Evolutionary conservation across 2,797 vertebrate species (phyloP).

Genomic region (Coregonus ussuriensis): DNA sequence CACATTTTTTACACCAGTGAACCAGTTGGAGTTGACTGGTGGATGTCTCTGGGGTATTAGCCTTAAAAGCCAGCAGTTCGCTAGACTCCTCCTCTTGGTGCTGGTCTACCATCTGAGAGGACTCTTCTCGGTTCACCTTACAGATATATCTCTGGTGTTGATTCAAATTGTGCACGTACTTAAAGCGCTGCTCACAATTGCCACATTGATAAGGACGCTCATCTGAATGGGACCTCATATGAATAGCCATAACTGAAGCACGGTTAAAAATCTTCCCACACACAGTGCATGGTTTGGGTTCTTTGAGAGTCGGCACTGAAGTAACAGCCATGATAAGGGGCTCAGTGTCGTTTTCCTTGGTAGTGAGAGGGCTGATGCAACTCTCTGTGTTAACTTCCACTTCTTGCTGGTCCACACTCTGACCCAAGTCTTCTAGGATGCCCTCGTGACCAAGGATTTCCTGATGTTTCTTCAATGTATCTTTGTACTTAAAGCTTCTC

Average conservation of each 20-base stretch:
- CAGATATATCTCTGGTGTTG: conserved; percentile 74
- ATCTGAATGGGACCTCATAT: conserved; percentile 72
- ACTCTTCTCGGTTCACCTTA: conserved; percentile 47
- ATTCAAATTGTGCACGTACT: conserved; percentile 73
- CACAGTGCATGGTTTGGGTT: conserved; percentile 56
- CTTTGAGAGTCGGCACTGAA: conserved; percentile 15
- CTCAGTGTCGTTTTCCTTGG: conserved; percentile 12
- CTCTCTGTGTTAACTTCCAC: conserved; percentile 54
- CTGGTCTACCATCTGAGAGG: neutral
- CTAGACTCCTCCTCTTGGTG: neutral
- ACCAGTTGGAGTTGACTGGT: conserved; percentile 32
- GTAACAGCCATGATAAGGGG: fast-evolving
- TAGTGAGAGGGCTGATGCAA: neutral
- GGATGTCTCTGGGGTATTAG: neutral
- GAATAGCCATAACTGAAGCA: conserved; percentile 65
- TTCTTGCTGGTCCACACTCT: conserved; percentile 66
- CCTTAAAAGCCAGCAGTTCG: neutral
- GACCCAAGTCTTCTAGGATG: conserved; percentile 66
- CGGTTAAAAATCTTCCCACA: conserved; percentile 63
- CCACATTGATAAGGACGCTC: conserved; percentile 71
- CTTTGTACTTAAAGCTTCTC: conserved; percentile 75
- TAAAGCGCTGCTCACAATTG: conserved; percentile 73
- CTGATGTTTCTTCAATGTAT: conserved; percentile 76
- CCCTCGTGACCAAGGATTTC: conserved; percentile 74
- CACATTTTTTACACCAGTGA: conserved; percentile 74